Conservation (phyloP, 1,140 invertebrate genomes). For the Aphidius ervi region DNA sequence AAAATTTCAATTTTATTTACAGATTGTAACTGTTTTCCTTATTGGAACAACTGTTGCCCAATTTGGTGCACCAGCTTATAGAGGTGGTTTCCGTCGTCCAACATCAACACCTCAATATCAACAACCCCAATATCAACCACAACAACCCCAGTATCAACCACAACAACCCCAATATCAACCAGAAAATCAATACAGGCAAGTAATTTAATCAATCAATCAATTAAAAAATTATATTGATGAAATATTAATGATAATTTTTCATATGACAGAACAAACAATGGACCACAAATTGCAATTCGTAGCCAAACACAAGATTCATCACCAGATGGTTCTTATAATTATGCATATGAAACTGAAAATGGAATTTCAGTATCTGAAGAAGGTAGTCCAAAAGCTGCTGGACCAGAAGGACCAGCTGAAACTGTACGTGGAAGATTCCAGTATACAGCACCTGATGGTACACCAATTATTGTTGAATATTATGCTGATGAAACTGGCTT, state of each 20-base stretch:
- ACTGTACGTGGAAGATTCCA: conserved; percentile 62
- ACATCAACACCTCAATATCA: background rate
- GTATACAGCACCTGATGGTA: conserved; percentile 72
- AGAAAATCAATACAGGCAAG: conserved; percentile 22
- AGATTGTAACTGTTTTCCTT: conserved; percentile 39
- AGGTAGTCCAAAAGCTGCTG: conserved; percentile 42
- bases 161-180: conserved; percentile 27
- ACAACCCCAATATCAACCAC: conserved; percentile 25
- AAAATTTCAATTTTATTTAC: conserved; percentile 24
- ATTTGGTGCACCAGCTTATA: conserved; percentile 37
- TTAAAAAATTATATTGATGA: conserved; percentile 28
- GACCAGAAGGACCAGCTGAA: conserved; percentile 41
- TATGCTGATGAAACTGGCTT: conserved; percentile 75
- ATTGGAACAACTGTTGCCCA: conserved; percentile 39
- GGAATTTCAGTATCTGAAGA: conserved; percentile 47
- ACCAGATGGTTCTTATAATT: conserved; percentile 45
- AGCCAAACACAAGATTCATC: conserved; percentile 40
- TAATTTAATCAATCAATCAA: too few species aligned
- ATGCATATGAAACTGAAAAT: conserved; percentile 49
- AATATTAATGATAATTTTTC: conserved; percentile 11
- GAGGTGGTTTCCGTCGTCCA: conserved; percentile 31
- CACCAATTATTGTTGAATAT: conserved; percentile 65
- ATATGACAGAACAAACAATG: conserved; percentile 11
- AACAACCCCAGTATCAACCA: conserved; percentile 26
- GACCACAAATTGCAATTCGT: conserved; percentile 42